Conservation (phyloP, 2,888 invertebrate species). For the Aphidius colemani region DNA sequence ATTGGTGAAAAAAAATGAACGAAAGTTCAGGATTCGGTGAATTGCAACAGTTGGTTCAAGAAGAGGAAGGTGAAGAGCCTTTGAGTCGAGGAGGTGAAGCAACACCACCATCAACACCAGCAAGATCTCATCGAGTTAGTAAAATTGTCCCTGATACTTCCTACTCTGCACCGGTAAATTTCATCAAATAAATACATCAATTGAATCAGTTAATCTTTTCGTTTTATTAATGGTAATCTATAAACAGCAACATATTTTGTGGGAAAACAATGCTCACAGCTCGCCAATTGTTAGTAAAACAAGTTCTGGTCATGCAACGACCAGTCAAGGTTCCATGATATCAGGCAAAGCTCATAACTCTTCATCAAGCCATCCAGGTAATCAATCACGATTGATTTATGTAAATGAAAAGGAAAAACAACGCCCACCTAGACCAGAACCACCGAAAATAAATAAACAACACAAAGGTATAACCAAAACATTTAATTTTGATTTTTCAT, state of each 20-base stretch:
- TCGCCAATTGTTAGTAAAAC: constrained; percentile 55
- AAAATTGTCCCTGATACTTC: constrained; percentile 39
- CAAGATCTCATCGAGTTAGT: constrained; percentile 46
- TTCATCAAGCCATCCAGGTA: constrained; percentile 42
- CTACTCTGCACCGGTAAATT: too few relatives aligned
- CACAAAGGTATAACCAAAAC: constrained; percentile 48
- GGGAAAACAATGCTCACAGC: constrained; percentile 50
- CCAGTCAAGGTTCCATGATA: constrained; percentile 54
- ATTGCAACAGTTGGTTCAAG: constrained; percentile 59
- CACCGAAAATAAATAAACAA: constrained; percentile 47
- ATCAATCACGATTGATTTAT: constrained; percentile 51
- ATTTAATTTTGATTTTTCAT: constrained; percentile 1
- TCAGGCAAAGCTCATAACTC: constrained; percentile 49
- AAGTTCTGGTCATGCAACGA: constrained; percentile 55
- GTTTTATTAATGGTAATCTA: constrained; percentile 12
- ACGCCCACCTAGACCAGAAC: constrained; percentile 46
- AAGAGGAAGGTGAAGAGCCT: constrained; percentile 58
- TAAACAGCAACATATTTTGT: constrained; percentile 52
- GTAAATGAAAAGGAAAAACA: constrained; percentile 51
- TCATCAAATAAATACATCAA: too few relatives aligned
- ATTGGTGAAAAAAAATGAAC: constrained; percentile 45
- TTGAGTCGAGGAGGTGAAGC: constrained; percentile 55
- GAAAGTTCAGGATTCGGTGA: constrained; percentile 58
- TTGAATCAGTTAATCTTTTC: neutral
- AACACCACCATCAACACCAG: constrained; percentile 60